phyloP scores from a whole-genome alignment of 2,113 vertebrate genomes.

The Passerina amoena region DNA sequence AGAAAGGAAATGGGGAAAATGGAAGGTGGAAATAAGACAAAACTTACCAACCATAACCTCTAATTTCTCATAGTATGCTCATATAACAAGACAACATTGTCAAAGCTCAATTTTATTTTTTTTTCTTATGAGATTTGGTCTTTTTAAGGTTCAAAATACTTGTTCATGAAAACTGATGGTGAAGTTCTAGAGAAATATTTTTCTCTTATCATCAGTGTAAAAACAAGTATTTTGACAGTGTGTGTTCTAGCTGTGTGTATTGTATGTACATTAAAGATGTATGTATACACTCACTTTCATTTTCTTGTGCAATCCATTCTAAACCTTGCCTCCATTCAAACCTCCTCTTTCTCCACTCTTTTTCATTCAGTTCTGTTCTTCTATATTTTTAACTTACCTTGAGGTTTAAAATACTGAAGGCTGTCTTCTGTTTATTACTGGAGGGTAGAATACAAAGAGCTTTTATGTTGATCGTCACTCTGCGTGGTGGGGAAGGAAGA shows the following conservation, averaged over 20 bases:
- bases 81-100: neutral
- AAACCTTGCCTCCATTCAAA: neutral
- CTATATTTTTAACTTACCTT: neutral
- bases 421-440: neutral
- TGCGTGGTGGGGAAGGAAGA: slow-evolving; percentile 50
- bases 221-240: neutral
- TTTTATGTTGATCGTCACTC: slow-evolving; percentile 62
- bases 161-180: neutral
- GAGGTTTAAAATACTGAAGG: slow-evolving; percentile 5
- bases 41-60: neutral
- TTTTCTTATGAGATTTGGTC: neutral
- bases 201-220: neutral
- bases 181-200: neutral
- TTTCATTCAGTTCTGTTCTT: neutral
- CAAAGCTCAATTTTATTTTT: neutral
- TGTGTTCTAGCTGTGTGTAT: neutral
- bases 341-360: neutral
- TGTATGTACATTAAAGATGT: neutral
- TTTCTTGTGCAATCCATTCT: neutral
- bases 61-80: neutral
- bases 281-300: neutral
- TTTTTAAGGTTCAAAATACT: neutral
- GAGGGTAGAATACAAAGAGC: neutral
- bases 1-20: neutral
- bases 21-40: neutral